These are phyloP conservation scores for Pseudotriccus pelzelni DNA, from an alignment of 2,797 vertebrate genomes.

Conservation along the genomic window DNA sequence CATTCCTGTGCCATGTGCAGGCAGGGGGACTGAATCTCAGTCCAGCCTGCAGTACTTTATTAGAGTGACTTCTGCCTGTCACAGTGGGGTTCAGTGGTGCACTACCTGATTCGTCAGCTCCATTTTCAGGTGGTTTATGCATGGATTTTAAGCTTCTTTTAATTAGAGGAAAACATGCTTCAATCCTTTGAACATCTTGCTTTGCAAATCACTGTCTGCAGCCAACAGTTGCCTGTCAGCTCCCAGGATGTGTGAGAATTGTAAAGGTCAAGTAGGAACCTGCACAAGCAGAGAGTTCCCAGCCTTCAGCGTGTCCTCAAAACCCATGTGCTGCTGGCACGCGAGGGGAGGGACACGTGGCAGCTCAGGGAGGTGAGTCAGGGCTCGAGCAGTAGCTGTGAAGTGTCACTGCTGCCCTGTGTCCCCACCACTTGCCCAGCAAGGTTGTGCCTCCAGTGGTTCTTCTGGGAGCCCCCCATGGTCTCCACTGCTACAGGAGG, in stretches of 20 bases:
- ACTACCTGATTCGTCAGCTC: neutral
- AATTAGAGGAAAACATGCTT: conserved; percentile 46
- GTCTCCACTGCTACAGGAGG: neutral
- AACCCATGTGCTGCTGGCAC: neutral
- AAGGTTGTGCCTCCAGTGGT: neutral
- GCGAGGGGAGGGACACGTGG: rapidly evolving
- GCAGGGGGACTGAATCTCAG: neutral
- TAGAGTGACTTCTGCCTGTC: neutral
- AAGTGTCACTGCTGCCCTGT: neutral
- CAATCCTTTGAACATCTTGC: conserved; percentile 24
- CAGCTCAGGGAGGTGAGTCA: neutral
- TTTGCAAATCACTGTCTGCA: conserved; percentile 52
- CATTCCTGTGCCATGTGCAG: neutral
- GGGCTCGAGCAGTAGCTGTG: neutral
- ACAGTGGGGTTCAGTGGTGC: neutral
- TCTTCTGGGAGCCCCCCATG: rapidly evolving
- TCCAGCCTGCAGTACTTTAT: neutral
- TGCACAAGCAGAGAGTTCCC: neutral
- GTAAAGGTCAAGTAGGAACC: conserved; percentile 49
- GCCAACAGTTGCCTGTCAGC: conserved; percentile 40
- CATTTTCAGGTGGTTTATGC: neutral
- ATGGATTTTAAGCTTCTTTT: neutral
- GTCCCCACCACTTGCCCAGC: rapidly evolving
- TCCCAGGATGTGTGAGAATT: conserved; percentile 1
- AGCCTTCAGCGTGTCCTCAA: neutral